Base-by-base conservation (phyloP, 1,140 invertebrate genomes). In the Pseudomyrmex dendroicus region DNA sequence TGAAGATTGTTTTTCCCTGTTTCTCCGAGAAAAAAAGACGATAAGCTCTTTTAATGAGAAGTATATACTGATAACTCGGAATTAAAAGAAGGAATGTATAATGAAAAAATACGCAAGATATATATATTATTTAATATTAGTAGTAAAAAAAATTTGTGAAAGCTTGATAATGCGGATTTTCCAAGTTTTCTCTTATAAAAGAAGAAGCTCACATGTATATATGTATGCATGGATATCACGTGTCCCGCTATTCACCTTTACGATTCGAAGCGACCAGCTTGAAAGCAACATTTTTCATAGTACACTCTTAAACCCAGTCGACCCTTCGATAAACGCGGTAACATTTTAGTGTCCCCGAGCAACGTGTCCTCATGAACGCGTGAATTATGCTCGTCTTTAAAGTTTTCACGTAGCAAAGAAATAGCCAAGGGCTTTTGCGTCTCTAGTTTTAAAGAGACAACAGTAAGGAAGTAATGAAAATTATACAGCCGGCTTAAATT, bases 281-380 rank as follows among this genome's bases (percentile, higher is more conserved):
- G 7, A 70, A 25, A 68, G 54, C 64, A 59, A 78, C 68, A 78
- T 61, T 72, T 70, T 57, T 22, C 44, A 72, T 80, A 3, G 20
- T 10, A 15, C 20, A 4, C n/a, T 80, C 44, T 59, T 72, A 72
- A 35, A 72, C 67, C 52, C 67, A 70, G 66, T 48, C 66, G 44
- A 78, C 64, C 76, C 76, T 72, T 80, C 76, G 66, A 80, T 72
- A 80, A 80, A 70, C 44, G 35, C 35, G 63, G 15, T 80, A 70
- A 80, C 61, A 54, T 70, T 80, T 80, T 80, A 80, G 66, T 80
- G 48, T 59, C 46, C 46, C 54, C 8, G n/a, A 70, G 66, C 46
- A 68, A 54, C 64, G n/a, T 52, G 5, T 35, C 15, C 46, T 80
- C 54, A 80, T 80, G 22, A 80, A 7, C 76, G 66, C 44, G 56